Evolutionary conservation across 2,113 vertebrate genomes (phyloP).

Genomic region (Romanogobio albipinnatus): DNA sequence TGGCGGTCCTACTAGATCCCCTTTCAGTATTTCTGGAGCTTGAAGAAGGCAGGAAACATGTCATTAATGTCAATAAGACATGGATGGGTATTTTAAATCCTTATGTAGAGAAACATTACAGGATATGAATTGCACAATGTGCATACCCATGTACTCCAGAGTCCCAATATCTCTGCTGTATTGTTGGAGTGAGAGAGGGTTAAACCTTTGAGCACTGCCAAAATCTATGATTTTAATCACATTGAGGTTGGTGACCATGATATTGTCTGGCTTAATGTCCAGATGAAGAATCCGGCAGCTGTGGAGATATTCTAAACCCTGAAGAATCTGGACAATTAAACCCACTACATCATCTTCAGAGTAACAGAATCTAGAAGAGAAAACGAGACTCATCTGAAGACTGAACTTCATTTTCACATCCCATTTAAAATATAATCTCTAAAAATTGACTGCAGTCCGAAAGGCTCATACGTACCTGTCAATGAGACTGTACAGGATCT

Average conservation of each 20-base stretch:
- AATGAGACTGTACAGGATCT: slow-evolving; percentile 88
- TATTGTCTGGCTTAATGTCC: slow-evolving; percentile 93
- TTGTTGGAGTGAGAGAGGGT: slow-evolving; percentile 82
- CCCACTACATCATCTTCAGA: slow-evolving; percentile 92
- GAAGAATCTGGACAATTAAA: slow-evolving; percentile 89
- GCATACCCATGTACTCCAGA: slow-evolving; percentile 91
- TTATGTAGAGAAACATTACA: background rate
- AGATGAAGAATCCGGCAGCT: slow-evolving; percentile 85
- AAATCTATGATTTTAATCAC: slow-evolving; percentile 92
- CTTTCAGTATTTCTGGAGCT: slow-evolving; percentile 95
- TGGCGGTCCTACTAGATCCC: slow-evolving; percentile 88
- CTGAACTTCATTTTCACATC: background rate
- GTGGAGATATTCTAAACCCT: slow-evolving; percentile 92
- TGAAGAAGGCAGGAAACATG: background rate
- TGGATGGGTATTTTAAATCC: background rate
- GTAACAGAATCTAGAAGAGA: slow-evolving; percentile 85
- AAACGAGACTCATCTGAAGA: background rate
- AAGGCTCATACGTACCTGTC: slow-evolving; percentile 78
- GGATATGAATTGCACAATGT: background rate
- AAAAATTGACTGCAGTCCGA: background rate
- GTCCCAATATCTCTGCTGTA: slow-evolving; percentile 81
- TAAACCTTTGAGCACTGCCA: slow-evolving; percentile 91
- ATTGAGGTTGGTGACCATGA: slow-evolving; percentile 86
- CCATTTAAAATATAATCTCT: background rate
- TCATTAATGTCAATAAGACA: background rate